Conservation (phyloP, 2,797 vertebrate genomes). For the Sebastes dallii region DNA sequence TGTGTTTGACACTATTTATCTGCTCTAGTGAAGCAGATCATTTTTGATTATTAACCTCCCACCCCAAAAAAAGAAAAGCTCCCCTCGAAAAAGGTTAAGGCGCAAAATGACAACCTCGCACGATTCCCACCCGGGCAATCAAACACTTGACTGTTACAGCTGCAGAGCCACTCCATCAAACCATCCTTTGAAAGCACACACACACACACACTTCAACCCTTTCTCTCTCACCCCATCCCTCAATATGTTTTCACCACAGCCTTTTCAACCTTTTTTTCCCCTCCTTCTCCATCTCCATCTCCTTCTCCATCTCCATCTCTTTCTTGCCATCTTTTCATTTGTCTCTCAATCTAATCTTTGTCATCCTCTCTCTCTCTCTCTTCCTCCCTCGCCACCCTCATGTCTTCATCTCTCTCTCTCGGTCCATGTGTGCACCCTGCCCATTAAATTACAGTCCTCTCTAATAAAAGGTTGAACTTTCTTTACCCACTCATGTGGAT, state of each 20-base stretch:
- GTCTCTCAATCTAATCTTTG: slow-evolving; percentile 62
- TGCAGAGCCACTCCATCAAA: slow-evolving; percentile 68
- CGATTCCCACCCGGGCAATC: slow-evolving; percentile 62
- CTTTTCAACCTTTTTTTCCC: slow-evolving; percentile 22
- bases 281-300: slow-evolving; percentile 13
- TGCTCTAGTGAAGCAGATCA: slow-evolving; percentile 81
- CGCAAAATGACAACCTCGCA: slow-evolving; percentile 82
- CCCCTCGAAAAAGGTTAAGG: slow-evolving; percentile 77
- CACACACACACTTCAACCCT: not conserved
- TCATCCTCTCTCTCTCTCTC: slow-evolving; percentile 12
- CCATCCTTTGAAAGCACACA: slow-evolving; percentile 26
- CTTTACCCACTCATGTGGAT: slow-evolving; percentile 87
- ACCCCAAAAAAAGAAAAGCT: slow-evolving; percentile 61
- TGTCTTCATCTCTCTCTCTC: slow-evolving; percentile 59
- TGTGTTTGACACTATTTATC: slow-evolving; percentile 79
- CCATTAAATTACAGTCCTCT: slow-evolving; percentile 90
- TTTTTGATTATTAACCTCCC: slow-evolving; percentile 84
- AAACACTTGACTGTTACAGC: slow-evolving; percentile 76
- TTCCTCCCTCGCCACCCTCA: slow-evolving; percentile 35
- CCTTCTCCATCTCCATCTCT: slow-evolving; percentile 29
- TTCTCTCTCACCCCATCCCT: slow-evolving; percentile 49
- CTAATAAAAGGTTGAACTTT: slow-evolving; percentile 91
- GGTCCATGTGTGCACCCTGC: slow-evolving; percentile 81
- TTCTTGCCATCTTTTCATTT: slow-evolving; percentile 57
- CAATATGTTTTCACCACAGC: slow-evolving; percentile 39